Conservation (phyloP, 1,140 invertebrate species). For the Drosophila subpulchrella region DNA sequence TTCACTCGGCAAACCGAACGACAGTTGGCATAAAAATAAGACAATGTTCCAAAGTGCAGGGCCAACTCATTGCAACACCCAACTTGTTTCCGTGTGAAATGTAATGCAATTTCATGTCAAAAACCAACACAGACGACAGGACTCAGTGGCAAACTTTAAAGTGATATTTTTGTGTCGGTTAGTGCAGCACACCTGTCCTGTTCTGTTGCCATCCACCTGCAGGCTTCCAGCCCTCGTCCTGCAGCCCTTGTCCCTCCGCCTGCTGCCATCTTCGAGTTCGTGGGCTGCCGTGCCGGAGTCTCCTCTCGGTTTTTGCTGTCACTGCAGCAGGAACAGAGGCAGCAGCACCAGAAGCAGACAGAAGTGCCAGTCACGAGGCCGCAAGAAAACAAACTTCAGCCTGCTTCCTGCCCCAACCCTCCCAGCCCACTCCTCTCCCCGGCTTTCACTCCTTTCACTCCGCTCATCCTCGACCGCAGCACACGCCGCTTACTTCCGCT, state of each 20-base stretch:
- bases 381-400: constrained; percentile 78
- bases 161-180: constrained; percentile 81
- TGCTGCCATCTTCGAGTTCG: constrained; percentile 25
- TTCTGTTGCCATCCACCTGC: constrained; percentile 14
- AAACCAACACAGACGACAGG: constrained; percentile 77
- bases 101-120: constrained; percentile 82
- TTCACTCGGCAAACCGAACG: constrained; percentile 69
- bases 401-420: constrained; percentile 40
- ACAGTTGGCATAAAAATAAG: constrained; percentile 77
- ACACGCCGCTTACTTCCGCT: constrained; percentile 77
- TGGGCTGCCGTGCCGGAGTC: constrained; percentile 35
- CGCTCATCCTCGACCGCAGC: constrained; percentile 60
- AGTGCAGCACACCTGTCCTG: constrained; percentile 66
- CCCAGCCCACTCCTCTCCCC: not conserved
- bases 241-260: constrained; percentile 2
- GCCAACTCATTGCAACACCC: constrained; percentile 47
- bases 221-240: not conserved
- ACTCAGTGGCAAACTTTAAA: constrained; percentile 69
- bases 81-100: constrained; percentile 61
- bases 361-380: constrained; percentile 74
- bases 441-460: not conserved
- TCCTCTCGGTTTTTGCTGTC: constrained; percentile 63
- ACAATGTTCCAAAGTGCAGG: constrained; percentile 62
- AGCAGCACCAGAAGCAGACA: constrained; percentile 27
- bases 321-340: constrained; percentile 45